Conservation (phyloP, 2,113 vertebrate genomes). For the Corythaeola cristata region DNA sequence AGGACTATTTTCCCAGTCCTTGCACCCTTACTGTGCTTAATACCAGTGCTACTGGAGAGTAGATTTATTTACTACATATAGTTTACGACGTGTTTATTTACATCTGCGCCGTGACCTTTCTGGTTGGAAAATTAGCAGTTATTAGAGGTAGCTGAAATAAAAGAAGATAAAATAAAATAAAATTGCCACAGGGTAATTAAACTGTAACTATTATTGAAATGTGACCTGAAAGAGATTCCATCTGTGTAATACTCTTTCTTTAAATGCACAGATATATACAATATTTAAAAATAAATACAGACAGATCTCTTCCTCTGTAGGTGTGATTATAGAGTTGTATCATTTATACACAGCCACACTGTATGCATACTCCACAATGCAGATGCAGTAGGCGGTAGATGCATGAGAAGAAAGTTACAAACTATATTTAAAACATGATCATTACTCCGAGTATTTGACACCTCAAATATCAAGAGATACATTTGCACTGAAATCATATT, state of each 20-base stretch:
- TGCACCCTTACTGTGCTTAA: background rate
- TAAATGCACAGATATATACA: background rate
- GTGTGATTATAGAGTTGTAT: constrained; percentile 55
- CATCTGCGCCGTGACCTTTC: background rate
- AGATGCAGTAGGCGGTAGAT: background rate
- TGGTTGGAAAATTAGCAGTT: background rate
- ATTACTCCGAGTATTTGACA: constrained; percentile 38
- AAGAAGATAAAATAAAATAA: background rate
- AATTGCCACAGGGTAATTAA: background rate
- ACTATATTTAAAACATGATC: constrained; percentile 40
- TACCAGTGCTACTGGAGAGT: background rate
- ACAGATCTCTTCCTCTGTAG: constrained; percentile 24
- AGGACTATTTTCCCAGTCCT: background rate
- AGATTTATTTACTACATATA: constrained; percentile 1
- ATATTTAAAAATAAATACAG: constrained; percentile 1
- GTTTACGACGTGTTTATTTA: constrained; percentile 13
- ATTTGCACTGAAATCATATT: background rate
- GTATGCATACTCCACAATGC: background rate
- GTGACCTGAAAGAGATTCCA: background rate
- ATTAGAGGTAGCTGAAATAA: background rate
- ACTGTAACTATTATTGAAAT: constrained; percentile 22
- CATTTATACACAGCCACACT: background rate
- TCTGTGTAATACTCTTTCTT: background rate
- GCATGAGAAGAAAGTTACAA: constrained; percentile 17
- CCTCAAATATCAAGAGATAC: background rate